These are phyloP conservation scores for Heteractis magnifica DNA, from an alignment of 92 coral and sea anemone genomes.

Conservation along the genomic window DNA sequence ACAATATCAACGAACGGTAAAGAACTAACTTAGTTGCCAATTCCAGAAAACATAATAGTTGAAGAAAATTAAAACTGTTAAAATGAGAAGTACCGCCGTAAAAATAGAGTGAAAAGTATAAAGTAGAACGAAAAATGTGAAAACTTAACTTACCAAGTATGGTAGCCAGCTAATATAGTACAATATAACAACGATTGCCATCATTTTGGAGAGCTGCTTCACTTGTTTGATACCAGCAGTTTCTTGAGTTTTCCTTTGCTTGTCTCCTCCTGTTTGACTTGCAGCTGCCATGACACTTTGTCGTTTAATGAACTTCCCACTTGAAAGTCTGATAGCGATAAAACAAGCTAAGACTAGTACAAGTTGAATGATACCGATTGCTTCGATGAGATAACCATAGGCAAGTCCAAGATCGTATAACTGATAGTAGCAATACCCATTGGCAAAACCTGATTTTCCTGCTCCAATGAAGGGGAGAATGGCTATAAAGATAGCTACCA, in stretches of 20 bases:
- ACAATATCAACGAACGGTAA: neutral
- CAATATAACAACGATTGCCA: conserved; percentile 84
- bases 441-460: conserved; percentile 47
- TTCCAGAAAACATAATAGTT: neutral
- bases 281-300: conserved; percentile 80
- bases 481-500: conserved; percentile 60
- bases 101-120: neutral
- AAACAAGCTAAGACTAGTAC: conserved; percentile 73
- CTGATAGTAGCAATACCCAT: conserved; percentile 75
- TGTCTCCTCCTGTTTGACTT: conserved; percentile 48
- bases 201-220: conserved; percentile 71
- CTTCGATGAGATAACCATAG: conserved; percentile 67
- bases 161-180: conserved; percentile 96
- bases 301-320: conserved; percentile 68
- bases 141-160: conserved; percentile 75
- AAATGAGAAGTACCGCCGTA: neutral
- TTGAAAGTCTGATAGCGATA: conserved; percentile 71
- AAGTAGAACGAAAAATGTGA: neutral
- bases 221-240: conserved; percentile 84
- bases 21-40: neutral
- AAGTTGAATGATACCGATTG: conserved; percentile 75
- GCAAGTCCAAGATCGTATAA: conserved; percentile 70
- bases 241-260: conserved; percentile 42
- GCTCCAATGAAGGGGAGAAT: conserved; percentile 65
- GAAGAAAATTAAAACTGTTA: no score